phyloP scores from a whole-genome alignment of 2,113 vertebrate genomes.

The Corvus moneduloides region DNA sequence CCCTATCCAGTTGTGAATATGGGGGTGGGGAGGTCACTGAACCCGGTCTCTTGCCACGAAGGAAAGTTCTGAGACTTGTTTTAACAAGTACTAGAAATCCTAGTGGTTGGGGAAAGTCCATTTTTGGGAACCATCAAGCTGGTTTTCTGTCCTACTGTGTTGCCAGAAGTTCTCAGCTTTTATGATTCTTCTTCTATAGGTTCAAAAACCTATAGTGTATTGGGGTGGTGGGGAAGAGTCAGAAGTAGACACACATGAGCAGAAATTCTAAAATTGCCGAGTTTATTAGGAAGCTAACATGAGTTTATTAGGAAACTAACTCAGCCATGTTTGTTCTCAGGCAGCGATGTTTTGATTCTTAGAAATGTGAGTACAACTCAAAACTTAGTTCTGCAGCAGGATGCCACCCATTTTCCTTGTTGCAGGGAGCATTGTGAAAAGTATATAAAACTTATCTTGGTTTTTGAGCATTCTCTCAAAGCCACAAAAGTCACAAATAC shows the following conservation, averaged over 20 bases:
- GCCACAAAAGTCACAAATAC: neutral
- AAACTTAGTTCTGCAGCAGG: neutral
- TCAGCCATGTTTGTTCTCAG: neutral
- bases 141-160: neutral
- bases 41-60: neutral
- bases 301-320: neutral
- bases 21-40: neutral
- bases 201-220: neutral
- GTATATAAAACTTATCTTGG: neutral
- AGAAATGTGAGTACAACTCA: neutral
- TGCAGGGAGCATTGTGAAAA: neutral
- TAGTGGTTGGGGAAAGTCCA: fast-evolving
- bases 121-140: neutral
- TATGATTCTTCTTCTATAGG: neutral
- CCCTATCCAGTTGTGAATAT: neutral
- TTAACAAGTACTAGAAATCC: neutral
- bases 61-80: neutral
- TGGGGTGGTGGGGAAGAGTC: neutral
- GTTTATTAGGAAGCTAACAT: neutral
- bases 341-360: neutral
- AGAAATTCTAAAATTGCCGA: neutral
- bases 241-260: neutral
- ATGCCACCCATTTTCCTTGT: neutral
- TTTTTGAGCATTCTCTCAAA: neutral
- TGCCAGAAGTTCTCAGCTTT: neutral